Evolutionary conservation across 2,797 vertebrate genomes (phyloP).

Genomic region (Acanthurus tractus): DNA sequence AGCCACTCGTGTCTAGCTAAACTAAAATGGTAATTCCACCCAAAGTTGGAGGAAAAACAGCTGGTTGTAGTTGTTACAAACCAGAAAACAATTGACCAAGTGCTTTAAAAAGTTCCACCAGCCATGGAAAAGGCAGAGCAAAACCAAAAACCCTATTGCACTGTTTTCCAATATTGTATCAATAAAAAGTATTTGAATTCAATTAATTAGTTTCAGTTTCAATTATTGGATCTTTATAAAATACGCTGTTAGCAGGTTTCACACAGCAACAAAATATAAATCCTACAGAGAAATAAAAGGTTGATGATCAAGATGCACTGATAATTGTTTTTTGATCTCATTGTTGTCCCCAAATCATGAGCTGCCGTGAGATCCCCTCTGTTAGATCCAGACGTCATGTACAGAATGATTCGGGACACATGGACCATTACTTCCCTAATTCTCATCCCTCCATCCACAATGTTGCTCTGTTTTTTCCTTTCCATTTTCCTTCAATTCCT

Average conservation of each 20-base stretch:
- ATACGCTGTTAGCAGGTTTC: too few relatives aligned
- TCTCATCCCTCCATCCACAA: constrained; percentile 20
- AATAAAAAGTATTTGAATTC: too few relatives aligned
- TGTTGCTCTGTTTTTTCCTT: background rate
- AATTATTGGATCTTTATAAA: too few relatives aligned
- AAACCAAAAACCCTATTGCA: background rate
- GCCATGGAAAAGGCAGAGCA: background rate
- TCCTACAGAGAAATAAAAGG: too few relatives aligned
- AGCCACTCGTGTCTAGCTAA: too few relatives aligned
- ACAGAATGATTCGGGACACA: background rate
- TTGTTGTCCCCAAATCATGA: too few relatives aligned
- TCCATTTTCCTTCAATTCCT: background rate
- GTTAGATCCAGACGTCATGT: too few relatives aligned
- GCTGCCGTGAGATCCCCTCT: too few relatives aligned
- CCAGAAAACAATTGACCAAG: background rate
- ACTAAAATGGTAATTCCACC: background rate
- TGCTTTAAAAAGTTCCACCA: background rate
- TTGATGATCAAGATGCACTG: too few relatives aligned
- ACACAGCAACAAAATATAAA: too few relatives aligned
- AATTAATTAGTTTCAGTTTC: too few relatives aligned
- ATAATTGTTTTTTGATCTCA: too few relatives aligned
- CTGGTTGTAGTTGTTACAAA: background rate
- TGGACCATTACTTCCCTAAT: background rate
- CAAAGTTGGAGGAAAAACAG: background rate
- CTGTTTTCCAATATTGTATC: background rate